Conservation (phyloP, 2,888 invertebrate genomes). For the Thymelicus sylvestris region DNA sequence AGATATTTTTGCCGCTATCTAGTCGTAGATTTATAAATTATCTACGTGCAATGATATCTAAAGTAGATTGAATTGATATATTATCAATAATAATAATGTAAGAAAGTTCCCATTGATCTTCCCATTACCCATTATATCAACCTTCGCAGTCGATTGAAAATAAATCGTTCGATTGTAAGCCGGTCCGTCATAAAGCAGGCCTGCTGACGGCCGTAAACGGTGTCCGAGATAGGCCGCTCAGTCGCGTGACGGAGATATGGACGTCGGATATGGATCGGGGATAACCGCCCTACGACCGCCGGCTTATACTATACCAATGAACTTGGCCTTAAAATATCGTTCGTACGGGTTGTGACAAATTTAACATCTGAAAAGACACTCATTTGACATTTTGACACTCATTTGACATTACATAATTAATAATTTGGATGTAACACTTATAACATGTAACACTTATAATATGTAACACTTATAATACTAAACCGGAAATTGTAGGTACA, state of each 20-base stretch:
- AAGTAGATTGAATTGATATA: not conserved
- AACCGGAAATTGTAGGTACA: too few species aligned
- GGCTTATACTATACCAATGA: slow-evolving; percentile 16
- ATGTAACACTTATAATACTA: too few species aligned
- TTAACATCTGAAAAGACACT: too few species aligned
- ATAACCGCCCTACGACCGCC: slow-evolving; percentile 13
- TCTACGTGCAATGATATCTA: too few species aligned
- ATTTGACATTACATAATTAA: too few species aligned
- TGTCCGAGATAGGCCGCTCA: not conserved
- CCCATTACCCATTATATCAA: slow-evolving; percentile 1
- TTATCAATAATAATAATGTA: not conserved
- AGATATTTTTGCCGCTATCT: too few species aligned
- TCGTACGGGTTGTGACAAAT: not conserved
- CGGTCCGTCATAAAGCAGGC: slow-evolving; percentile 28
- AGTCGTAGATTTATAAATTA: too few species aligned
- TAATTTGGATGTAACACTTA: too few species aligned
- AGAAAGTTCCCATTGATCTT: not conserved
- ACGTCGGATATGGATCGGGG: slow-evolving; percentile 7
- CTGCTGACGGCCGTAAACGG: slow-evolving; percentile 14
- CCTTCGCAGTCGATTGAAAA: slow-evolving; percentile 30
- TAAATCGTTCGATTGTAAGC: slow-evolving; percentile 7
- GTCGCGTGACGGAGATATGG: not conserved
- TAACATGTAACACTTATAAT: too few species aligned
- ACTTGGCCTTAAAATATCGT: slow-evolving; percentile 15
- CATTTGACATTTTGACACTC: too few species aligned